phyloP scores from a whole-genome alignment of 2,888 invertebrate species.

The Platypus cylindrus region DNA sequence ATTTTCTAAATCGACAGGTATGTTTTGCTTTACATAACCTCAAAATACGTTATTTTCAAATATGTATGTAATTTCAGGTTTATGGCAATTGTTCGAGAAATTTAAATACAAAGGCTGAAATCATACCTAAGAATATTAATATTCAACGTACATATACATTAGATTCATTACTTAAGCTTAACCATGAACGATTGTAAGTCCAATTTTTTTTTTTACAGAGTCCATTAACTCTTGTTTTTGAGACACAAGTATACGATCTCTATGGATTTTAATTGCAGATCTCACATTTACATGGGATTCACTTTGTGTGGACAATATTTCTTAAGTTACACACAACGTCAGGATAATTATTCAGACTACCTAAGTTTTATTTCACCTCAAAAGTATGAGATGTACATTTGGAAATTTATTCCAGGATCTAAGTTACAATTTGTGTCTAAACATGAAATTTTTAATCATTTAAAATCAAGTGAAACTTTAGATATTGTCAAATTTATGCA shows the following conservation, averaged over 20 bases:
- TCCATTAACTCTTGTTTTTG: slow-evolving; percentile 2
- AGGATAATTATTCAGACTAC: slow-evolving; percentile 9
- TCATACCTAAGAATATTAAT: slow-evolving; percentile 31
- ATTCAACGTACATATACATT: slow-evolving; percentile 29
- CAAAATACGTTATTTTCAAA: slow-evolving; percentile 16
- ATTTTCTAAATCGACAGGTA: slow-evolving; percentile 27
- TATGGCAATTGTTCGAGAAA: slow-evolving; percentile 32
- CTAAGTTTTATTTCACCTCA: slow-evolving; percentile 18
- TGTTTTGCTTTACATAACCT: slow-evolving; percentile 23
- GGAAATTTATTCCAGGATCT: slow-evolving; percentile 34
- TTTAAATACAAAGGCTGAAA: slow-evolving; percentile 33
- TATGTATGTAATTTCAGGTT: slow-evolving; percentile 24
- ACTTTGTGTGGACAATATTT: slow-evolving; percentile 90
- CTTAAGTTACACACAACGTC: slow-evolving; percentile 58
- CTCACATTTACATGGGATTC: slow-evolving; percentile 88
- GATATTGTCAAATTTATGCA: slow-evolving; percentile 56
- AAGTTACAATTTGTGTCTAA: slow-evolving; percentile 29
- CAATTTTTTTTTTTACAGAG: background rate
- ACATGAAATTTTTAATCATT: slow-evolving; percentile 33
- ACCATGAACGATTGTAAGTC: slow-evolving; percentile 27
- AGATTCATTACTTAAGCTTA: slow-evolving; percentile 22
- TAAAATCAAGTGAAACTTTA: slow-evolving; percentile 26
- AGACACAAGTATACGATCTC: too few relatives aligned
- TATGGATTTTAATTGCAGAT: slow-evolving; percentile 39
- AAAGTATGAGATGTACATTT: slow-evolving; percentile 33